Conservation (phyloP, 1,140 invertebrate species). For the Grapholita molesta region DNA sequence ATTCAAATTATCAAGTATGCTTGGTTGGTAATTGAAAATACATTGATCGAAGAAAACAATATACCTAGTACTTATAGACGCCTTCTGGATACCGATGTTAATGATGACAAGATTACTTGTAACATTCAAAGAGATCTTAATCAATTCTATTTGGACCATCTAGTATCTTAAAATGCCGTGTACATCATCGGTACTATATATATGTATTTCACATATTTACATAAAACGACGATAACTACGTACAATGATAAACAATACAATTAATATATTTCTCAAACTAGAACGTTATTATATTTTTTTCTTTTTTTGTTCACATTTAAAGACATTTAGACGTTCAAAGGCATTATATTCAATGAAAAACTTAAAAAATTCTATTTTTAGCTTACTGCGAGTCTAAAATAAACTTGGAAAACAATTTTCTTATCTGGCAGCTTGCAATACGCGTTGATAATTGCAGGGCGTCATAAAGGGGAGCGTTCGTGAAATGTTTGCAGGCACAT, state of each 20-base stretch:
- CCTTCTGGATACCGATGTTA: background rate
- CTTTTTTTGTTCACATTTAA: too few species aligned
- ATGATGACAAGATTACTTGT: background rate
- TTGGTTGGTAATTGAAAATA: background rate
- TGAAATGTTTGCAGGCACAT: conserved; percentile 36
- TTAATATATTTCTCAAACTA: too few species aligned
- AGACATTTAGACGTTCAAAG: too few species aligned
- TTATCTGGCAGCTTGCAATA: background rate
- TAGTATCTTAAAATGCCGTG: too few species aligned
- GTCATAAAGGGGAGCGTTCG: conserved; percentile 34
- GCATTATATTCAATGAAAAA: too few species aligned
- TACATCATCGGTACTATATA: too few species aligned
- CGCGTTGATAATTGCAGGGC: conserved; percentile 33
- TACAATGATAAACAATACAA: too few species aligned
- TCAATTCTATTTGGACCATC: too few species aligned
- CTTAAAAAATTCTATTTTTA: background rate
- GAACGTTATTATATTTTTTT: too few species aligned
- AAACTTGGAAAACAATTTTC: background rate
- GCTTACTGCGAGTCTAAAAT: background rate
- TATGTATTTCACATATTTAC: too few species aligned
- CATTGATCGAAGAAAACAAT: background rate
- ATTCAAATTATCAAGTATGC: background rate
- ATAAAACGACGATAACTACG: too few species aligned
- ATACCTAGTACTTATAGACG: background rate
- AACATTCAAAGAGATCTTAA: background rate